phyloP scores from a whole-genome alignment of 2,888 invertebrate genomes.

The Mechanitis mazaeus region DNA sequence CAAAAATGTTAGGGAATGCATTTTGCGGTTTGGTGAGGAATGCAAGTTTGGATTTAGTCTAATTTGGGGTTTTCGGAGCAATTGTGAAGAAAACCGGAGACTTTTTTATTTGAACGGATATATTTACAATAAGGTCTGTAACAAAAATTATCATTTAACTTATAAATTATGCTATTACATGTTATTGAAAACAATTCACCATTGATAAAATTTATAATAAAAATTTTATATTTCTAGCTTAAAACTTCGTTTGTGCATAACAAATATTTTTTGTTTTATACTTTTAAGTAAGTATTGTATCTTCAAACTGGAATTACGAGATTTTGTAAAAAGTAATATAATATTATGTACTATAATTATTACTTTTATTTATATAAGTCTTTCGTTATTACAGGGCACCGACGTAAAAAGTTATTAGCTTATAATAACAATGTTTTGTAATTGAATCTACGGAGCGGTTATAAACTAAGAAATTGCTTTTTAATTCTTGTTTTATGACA shows the following conservation, averaged over 20 bases:
- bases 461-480: conserved; percentile 8
- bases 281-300: no score
- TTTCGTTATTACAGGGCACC: neutral
- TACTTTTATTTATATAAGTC: neutral
- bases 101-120: no score
- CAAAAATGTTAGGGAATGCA: conserved; percentile 45
- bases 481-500: conserved; percentile 3
- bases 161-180: no score
- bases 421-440: conserved; percentile 6
- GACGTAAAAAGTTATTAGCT: neutral
- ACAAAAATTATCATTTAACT: no score
- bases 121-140: no score
- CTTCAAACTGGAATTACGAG: no score
- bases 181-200: no score
- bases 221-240: no score
- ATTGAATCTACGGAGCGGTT: conserved; percentile 4
- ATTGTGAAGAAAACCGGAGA: neutral
- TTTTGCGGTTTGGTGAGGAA: conserved; percentile 28
- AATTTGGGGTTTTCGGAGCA: conserved; percentile 1
- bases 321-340: no score
- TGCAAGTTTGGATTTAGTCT: conserved; percentile 25
- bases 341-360: neutral
- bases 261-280: no score
- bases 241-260: no score
- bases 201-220: no score